Conservation (phyloP, 2,888 invertebrate species). For the Zygaena filipendulae region DNA sequence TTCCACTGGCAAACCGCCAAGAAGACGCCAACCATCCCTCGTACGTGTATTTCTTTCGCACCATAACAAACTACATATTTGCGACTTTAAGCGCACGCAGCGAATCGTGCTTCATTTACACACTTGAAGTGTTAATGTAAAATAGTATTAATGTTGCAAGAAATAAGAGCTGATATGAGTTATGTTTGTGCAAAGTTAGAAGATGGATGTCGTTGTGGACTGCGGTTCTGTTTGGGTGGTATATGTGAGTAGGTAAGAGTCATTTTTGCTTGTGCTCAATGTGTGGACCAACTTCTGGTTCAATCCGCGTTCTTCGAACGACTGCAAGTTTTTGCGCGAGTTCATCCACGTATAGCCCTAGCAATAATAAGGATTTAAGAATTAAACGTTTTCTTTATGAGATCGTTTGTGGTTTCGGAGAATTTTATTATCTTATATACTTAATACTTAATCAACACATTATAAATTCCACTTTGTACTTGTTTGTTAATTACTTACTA, state of each 20-base stretch:
- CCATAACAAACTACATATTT: constrained; percentile 30
- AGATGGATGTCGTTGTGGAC: constrained; percentile 43
- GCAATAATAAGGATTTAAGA: constrained; percentile 51
- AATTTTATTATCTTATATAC: background rate
- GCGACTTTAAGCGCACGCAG: constrained; percentile 31
- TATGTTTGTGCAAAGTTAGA: constrained; percentile 25
- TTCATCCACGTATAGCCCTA: constrained; percentile 46
- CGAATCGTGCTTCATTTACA: constrained; percentile 20
- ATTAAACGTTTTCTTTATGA: constrained; percentile 24
- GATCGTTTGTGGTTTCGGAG: constrained; percentile 1
- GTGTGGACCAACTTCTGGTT: constrained; percentile 29
- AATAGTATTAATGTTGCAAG: constrained; percentile 39
- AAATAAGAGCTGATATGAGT: constrained; percentile 35
- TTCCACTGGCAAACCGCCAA: constrained; percentile 30
- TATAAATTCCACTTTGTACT: too few species aligned
- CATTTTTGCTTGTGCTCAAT: constrained; percentile 34
- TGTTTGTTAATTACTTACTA: too few species aligned
- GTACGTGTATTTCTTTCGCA: constrained; percentile 39
- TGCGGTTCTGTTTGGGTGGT: constrained; percentile 31
- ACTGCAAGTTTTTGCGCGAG: constrained; percentile 57
- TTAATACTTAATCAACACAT: too few species aligned
- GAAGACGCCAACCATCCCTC: constrained; percentile 45
- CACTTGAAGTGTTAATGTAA: constrained; percentile 24
- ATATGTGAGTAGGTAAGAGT: constrained; percentile 31
- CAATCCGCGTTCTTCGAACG: constrained; percentile 60